Evolutionary conservation across 2,888 invertebrate genomes (phyloP).

Genomic region (Volucella inanis): DNA sequence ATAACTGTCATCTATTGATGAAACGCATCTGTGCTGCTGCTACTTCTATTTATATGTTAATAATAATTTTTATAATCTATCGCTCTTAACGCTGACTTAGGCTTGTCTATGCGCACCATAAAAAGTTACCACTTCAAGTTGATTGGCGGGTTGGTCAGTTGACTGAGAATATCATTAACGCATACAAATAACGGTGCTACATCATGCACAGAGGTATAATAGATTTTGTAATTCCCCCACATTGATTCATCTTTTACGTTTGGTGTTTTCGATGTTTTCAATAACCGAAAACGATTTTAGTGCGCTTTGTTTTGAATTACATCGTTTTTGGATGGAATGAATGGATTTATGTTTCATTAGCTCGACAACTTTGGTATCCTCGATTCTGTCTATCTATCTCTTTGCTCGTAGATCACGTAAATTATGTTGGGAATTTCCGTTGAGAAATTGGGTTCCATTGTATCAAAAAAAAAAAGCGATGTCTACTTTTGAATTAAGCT

Average conservation of each 20-base stretch:
- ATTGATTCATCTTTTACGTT: neutral
- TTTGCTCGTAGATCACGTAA: constrained; percentile 2
- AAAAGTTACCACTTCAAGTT: constrained; percentile 59
- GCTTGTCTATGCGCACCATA: constrained; percentile 13
- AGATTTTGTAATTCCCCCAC: constrained; percentile 47
- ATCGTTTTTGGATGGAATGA: too few relatives aligned
- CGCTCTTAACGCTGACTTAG: constrained; percentile 10
- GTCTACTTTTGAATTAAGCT: constrained; percentile 1
- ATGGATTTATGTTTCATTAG: neutral
- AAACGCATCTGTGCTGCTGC: constrained; percentile 50
- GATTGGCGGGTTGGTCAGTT: constrained; percentile 36
- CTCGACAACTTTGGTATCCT: constrained; percentile 47
- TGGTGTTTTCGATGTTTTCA: constrained; percentile 26
- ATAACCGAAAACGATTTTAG: constrained; percentile 51
- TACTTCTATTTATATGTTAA: constrained; percentile 49
- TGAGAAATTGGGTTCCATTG: constrained; percentile 47
- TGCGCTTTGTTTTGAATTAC: constrained; percentile 18
- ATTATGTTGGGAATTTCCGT: constrained; percentile 54
- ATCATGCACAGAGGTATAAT: neutral
- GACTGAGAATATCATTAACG: constrained; percentile 34
- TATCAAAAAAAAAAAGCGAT: constrained; percentile 39
- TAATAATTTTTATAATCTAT: constrained; percentile 62
- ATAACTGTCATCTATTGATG: constrained; percentile 53
- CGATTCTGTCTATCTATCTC: constrained; percentile 16
- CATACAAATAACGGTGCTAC: constrained; percentile 26